Percentiles rank a stretch among this genome's conserved stretches.
phyloP scores from a whole-genome alignment of 1,140 invertebrate species.

The Schmidtea mediterranea region DNA sequence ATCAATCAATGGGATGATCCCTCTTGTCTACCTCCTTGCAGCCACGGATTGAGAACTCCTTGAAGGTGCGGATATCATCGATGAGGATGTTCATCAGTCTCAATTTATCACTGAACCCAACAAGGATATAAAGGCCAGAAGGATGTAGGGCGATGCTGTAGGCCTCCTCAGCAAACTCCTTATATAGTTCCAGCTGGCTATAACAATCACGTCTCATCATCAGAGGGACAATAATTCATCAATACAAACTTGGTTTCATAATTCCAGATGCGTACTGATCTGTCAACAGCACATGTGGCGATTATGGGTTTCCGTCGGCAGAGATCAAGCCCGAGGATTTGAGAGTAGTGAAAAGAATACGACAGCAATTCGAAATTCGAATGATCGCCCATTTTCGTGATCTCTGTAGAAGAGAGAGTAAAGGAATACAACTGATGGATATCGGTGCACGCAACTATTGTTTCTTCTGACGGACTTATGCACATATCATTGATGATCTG shows the following conservation, averaged over 20 bases:
- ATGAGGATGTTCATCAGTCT: conserved; percentile 54
- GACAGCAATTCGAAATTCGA: not conserved
- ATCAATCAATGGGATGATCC: conserved; percentile 51
- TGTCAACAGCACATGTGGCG: conserved; percentile 52
- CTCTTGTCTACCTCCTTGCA: conserved; percentile 51
- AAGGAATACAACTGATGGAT: not conserved
- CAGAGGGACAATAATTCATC: not conserved
- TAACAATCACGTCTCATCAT: conserved; percentile 6
- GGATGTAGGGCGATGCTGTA: conserved; percentile 51
- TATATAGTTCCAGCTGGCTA: conserved; percentile 35
- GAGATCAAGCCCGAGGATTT: conserved; percentile 35
- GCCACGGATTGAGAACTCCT: conserved; percentile 44
- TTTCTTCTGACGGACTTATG: not conserved
- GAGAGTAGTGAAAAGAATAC: not conserved
- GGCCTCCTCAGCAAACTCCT: conserved; percentile 53
- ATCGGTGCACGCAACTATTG: not conserved
- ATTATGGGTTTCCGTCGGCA: conserved; percentile 61
- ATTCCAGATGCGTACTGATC: conserved; percentile 60
- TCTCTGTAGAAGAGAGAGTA: not conserved
- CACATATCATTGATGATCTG: not conserved
- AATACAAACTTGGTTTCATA: conserved; percentile 36
- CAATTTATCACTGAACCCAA: conserved; percentile 66
- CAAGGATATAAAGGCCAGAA: conserved; percentile 47
- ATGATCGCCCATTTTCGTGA: too few species aligned
- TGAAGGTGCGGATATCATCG: conserved; percentile 48